Percentiles rank a stretch among this genome's conserved stretches.
Evolutionary conservation across 2,113 vertebrate species (phyloP).

Genomic region (Pterocles gutturalis): DNA sequence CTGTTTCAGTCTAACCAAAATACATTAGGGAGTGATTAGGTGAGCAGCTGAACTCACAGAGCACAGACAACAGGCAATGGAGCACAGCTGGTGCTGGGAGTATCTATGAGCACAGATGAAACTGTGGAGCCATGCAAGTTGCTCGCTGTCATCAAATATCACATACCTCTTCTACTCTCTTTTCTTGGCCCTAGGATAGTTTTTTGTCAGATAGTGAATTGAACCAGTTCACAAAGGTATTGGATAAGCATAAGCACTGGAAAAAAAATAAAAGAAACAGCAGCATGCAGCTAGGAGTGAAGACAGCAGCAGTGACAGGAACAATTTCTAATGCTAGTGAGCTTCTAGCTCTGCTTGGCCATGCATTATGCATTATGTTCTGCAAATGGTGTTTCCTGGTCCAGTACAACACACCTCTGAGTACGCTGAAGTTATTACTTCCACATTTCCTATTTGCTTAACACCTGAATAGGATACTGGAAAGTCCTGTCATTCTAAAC

Average conservation of each 20-base stretch:
- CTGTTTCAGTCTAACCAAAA: too few species aligned
- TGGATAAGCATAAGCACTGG: neutral
- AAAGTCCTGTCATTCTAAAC: neutral
- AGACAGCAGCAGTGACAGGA: neutral
- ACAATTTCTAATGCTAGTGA: neutral
- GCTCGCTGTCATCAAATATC: too few species aligned
- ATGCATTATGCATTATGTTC: neutral
- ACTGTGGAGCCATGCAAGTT: too few species aligned
- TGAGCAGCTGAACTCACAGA: too few species aligned
- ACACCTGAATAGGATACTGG: neutral
- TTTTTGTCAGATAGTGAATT: neutral
- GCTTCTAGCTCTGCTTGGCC: neutral
- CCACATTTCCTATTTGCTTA: neutral
- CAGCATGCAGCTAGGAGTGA: neutral
- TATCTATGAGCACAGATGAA: too few species aligned
- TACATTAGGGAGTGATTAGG: too few species aligned
- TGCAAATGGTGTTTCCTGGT: neutral
- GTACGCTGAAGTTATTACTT: neutral
- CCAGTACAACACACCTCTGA: neutral
- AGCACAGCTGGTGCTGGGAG: too few species aligned
- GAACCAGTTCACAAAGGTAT: neutral
- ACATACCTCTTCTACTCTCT: too few species aligned
- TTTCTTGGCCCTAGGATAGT: too few species aligned
- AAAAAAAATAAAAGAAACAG: neutral
- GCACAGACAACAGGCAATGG: too few species aligned